phyloP scores from a whole-genome alignment of 2,113 vertebrate genomes.

The Ciconia boyciana region DNA sequence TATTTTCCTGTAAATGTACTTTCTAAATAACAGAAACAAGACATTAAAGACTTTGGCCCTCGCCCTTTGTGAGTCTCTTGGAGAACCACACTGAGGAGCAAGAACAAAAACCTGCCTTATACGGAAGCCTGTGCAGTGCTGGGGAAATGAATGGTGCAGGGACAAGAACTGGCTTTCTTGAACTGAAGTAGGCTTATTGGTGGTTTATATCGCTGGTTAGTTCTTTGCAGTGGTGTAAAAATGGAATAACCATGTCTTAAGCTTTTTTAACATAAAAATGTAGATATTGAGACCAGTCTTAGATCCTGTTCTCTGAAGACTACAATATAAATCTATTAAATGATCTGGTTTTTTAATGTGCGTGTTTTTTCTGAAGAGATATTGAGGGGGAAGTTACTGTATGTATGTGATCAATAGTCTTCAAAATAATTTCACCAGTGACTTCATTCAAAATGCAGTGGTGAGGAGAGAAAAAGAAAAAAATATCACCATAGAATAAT shows the following conservation, averaged over 20 bases:
- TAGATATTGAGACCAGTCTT: background rate
- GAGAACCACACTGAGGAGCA: background rate
- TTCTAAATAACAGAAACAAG: background rate
- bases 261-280: background rate
- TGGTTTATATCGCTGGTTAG: background rate
- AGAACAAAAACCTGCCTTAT: background rate
- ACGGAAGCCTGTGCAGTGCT: background rate
- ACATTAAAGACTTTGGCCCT: background rate
- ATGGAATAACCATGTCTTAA: background rate
- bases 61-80: background rate
- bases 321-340: background rate
- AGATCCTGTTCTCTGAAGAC: background rate
- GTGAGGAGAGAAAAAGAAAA: constrained; percentile 38
- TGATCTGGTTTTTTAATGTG: background rate
- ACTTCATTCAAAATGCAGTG: constrained; percentile 68
- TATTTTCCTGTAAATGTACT: background rate
- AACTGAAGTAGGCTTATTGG: background rate
- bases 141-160: background rate
- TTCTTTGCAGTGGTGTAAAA: background rate
- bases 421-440: constrained; percentile 69
- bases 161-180: background rate
- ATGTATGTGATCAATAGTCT: constrained; percentile 51
- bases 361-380: background rate
- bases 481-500: constrained; percentile 73
- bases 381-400: constrained; percentile 18